Evolutionary conservation across 2,888 invertebrate genomes (phyloP), one percentile per base, ranked within the genome.

Genomic region (Eumacrocentrus americanus): DNA sequence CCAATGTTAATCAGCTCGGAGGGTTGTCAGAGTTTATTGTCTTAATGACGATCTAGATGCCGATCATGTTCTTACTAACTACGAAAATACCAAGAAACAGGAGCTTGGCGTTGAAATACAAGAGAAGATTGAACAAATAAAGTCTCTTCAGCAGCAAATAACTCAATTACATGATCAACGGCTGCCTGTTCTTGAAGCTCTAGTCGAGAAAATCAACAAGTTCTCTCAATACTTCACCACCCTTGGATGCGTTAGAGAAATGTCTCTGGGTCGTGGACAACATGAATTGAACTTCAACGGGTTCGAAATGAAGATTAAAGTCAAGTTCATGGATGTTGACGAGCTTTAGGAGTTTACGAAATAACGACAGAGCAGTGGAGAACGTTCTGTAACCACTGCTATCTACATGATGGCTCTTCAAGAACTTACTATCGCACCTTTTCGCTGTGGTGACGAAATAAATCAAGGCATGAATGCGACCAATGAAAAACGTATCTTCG

Each of bases 301-400:
- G 40, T 98, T 96, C 83, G 95, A 95, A 2, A 85, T 98, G 22
- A 84, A 87, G 63, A 94, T 98, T 58, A 86, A 88, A 74, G 98
- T 98, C 1, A 89, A 91, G 68, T 99, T 94, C 83, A 87, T 98
- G 0, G 89, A 88, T 55, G 83, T 85, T 2, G 92, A 93, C 67
- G 86, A 87, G 37, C 80, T 98, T 37, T 89, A 91, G 72, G 90
- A 91, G 71, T 81, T 98, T 56, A 93, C 92, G 48, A 85, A 90
- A 0, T 88, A 88, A 74, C 87, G 89, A 63, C 98, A 98, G 83
- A 96, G 96, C 66, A 98, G 98, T 2, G 98, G 98, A 0, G 98
- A 99, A 83, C 84, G 96, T 34, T 94, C 96, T 1, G 91, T 98
- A 0, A 88, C 94, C 2, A 98, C 98, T 1, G 97, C 98, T 1